Evolutionary conservation across 2,888 invertebrate species (phyloP), one percentile per base, ranked within the genome.

Genomic region (Julus scandinavius): DNA sequence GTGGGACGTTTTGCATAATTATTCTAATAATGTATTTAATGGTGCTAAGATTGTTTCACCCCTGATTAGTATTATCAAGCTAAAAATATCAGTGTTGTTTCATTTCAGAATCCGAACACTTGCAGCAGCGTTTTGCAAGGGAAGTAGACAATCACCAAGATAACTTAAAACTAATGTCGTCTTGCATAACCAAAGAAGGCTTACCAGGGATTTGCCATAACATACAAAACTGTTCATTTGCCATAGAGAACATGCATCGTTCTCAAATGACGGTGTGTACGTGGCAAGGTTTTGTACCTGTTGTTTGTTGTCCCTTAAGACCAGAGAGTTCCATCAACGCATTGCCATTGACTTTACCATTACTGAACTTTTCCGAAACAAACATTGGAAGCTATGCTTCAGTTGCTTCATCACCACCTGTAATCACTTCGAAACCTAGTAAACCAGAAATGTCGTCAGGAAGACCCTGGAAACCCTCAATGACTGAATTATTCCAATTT

Each of bases 161-260:
- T 50, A 11, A 2, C 29, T 85, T 17, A 29, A 45, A 50, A 85
- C n/a, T 41, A n/a, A 50, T 29, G n/a, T 86, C 86, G 17, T 40
- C 63, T 17, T 88, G 88, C 84, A 58, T 41, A 6, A 86, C 86
- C 40, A 88, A 88, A 86, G 86, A 88, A 54, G 38, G 40, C 2
- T 11, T 86, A n/a, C n/a, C 11, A 20, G 85, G 85, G 29, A 9
- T 86, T 54, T 88, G 88, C n/a, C 86, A 40, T 20, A 86, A 20
- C 41, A 85, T 88, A 2, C 88, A 88, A 41, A 88, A 88, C 86
- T 88, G 88, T 45, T 88, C 88, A 2, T 86, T 41, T 45, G 88
- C 85, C 11, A 88, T 88, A 41, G 86, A 88, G 41, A 88, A 84
- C 41, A 38, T 86, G 38, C 17, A 54, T 72, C 88, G 88, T 17